phyloP scores from a whole-genome alignment of 2,888 invertebrate species.

The Acleris cristana region DNA sequence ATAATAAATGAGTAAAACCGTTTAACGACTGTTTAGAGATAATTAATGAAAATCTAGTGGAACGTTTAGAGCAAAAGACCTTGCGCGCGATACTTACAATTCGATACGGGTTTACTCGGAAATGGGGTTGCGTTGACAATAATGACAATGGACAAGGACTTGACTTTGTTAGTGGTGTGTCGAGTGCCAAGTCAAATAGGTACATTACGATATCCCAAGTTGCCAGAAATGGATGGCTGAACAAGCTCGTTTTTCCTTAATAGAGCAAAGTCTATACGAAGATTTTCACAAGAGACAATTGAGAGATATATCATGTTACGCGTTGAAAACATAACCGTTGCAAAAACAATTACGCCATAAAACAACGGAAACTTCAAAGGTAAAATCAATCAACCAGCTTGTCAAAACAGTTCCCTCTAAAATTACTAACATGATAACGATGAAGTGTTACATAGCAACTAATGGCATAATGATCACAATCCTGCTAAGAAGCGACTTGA shows the following conservation, averaged over 20 bases:
- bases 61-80: conserved; percentile 5
- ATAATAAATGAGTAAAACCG: not conserved
- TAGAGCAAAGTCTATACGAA: too few species aligned
- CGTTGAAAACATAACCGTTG: too few species aligned
- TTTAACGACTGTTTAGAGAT: not conserved
- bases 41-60: not conserved
- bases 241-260: too few species aligned
- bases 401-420: not conserved
- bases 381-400: too few species aligned
- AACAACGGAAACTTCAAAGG: too few species aligned
- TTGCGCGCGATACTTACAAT: conserved; percentile 23
- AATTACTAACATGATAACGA: not conserved
- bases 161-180: not conserved
- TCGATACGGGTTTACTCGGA: conserved; percentile 26
- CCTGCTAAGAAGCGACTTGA: conserved; percentile 25
- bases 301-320: too few species aligned
- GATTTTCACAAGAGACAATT: too few species aligned
- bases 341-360: too few species aligned
- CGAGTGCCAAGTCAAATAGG: not conserved
- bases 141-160: not conserved
- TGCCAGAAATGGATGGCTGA: too few species aligned
- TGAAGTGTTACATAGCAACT: conserved; percentile 22
- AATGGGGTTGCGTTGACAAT: conserved; percentile 1
- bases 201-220: too few species aligned
- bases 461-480: conserved; percentile 14